Evolutionary conservation across 2,113 vertebrate genomes (phyloP).

Genomic region (Taxidea taxus): DNA sequence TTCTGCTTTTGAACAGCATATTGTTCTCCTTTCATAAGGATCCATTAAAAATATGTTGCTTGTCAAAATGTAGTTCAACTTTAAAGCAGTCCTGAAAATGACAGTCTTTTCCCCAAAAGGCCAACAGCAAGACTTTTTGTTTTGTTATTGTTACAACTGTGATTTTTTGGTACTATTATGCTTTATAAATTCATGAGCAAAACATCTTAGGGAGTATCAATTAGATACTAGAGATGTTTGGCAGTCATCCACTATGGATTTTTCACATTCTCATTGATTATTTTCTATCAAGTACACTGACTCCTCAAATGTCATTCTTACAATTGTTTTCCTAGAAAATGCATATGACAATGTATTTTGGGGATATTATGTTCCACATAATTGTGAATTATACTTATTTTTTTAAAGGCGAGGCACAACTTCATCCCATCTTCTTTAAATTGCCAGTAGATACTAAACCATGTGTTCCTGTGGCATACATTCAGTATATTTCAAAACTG

Average conservation of each 20-base stretch:
- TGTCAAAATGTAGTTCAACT: constrained; percentile 57
- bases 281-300: not conserved
- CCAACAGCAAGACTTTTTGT: not conserved
- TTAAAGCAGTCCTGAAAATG: constrained; percentile 36
- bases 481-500: not conserved
- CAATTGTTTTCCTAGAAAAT: not conserved
- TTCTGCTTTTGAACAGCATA: not conserved
- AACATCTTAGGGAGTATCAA: not conserved
- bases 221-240: not conserved
- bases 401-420: not conserved
- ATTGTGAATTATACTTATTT: not conserved
- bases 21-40: constrained; percentile 51
- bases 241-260: not conserved
- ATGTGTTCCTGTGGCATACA: not conserved
- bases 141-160: not conserved
- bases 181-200: constrained; percentile 44
- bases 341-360: not conserved
- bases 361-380: not conserved
- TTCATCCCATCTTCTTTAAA: not conserved
- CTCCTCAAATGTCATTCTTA: not conserved
- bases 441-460: not conserved
- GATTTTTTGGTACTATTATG: not conserved
- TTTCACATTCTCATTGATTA: not conserved
- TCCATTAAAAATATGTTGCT: constrained; percentile 26
- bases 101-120: constrained; percentile 5